A percentile compares a stretch with the other conserved stretches of the same genome.
Evolutionary conservation across 2,888 invertebrate species (phyloP).

Genomic region (Eupelmus urozonus): DNA sequence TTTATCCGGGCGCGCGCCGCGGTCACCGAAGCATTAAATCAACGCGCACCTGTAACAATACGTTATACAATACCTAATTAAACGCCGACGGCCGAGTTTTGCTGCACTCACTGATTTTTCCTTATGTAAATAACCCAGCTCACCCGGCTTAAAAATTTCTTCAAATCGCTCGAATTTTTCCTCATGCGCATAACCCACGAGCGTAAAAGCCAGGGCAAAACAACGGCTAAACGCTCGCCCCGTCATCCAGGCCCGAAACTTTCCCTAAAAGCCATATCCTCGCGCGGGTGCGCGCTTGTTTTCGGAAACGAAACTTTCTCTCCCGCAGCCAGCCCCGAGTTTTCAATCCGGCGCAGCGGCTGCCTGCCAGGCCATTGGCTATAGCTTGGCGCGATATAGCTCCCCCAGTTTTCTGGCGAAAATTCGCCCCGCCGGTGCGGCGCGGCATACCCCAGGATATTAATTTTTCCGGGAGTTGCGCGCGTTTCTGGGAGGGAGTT

Average conservation of each 20-base stretch:
- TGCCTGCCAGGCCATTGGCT: slow-evolving; percentile 47
- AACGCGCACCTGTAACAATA: neutral
- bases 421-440: neutral
- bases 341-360: slow-evolving; percentile 36
- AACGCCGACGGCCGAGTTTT: neutral
- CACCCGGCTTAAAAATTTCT: no score
- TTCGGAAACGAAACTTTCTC: slow-evolving; percentile 53
- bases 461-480: slow-evolving; percentile 74
- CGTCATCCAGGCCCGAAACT: neutral
- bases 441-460: slow-evolving; percentile 67
- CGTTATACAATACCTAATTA: neutral
- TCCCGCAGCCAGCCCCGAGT: slow-evolving; percentile 15
- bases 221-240: no score
- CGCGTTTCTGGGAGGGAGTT: slow-evolving; percentile 16
- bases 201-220: no score
- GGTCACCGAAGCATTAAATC: neutral
- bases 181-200: neutral
- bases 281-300: slow-evolving; percentile 34
- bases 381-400: slow-evolving; percentile 61
- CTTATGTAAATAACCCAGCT: no score
- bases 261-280: neutral
- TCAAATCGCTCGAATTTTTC: neutral
- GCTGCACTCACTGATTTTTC: no score
- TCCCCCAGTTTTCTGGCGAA: neutral
- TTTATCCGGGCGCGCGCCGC: neutral